Evolutionary conservation across 2,113 vertebrate genomes (phyloP), one percentile per base, ranked within the genome.

Genomic region (Pelusios castaneus): DNA sequence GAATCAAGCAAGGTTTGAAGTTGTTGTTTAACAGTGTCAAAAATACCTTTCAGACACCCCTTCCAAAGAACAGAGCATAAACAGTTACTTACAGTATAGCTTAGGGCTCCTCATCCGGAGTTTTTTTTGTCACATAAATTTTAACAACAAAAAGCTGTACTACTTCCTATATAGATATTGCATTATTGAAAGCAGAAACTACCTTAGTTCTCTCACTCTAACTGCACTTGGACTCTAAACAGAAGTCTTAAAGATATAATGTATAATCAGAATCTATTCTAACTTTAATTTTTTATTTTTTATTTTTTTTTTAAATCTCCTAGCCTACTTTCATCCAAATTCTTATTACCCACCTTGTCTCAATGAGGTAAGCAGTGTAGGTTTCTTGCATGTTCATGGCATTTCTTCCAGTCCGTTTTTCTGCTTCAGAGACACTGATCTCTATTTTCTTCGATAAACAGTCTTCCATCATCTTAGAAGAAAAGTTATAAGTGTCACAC

Each of bases 381-480:
- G 98, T 99, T 98, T 99, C 99, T 94, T 99, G 99, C 98, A 99
- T 99, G 97, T 99, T 99, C 96, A 99, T 97, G 6, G 99, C 97
- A 79, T 99, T 99, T 94, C 98, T 99, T 79, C 99, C 99, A 25
- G 98, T 99, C 88, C 99, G 97, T 85, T 99, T 99, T 96, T 99
- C 99, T 4, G 99, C 99, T 97, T 99, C 99, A 0, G 99, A 98
- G 75, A 99, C 98, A 29, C 98, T 98, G 94, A 99, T 99, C 98
- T 99, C 99, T 98, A 99, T 98, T 96, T 98, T 99, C 97, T 98
- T 98, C 75, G 99, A 95, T 85, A 97, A 98, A 67, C 98, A 98
- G 85, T 98, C 98, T 88, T 99, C 99, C 95, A 97, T 96, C 98
- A 98, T 98, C 98, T 99, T 78, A 94, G 56, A 58, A 82, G 1